These are phyloP conservation scores for Hydrozoanthus tunicans DNA, from an alignment of 64 coral and sea anemone species.

Conservation along the genomic window DNA sequence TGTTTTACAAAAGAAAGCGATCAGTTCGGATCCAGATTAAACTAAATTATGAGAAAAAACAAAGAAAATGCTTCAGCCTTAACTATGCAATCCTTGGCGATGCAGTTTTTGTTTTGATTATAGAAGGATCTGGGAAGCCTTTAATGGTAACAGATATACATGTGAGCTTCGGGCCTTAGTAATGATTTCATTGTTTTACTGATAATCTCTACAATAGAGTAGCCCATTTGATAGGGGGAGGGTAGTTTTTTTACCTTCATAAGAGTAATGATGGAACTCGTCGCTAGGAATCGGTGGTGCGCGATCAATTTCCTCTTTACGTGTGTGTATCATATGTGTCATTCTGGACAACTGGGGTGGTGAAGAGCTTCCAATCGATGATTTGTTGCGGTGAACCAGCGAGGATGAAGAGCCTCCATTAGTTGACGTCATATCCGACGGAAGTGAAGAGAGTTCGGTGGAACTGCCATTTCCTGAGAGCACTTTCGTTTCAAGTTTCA, in stretches of 20 bases:
- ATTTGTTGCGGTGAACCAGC: neutral
- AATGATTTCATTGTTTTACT: too few species aligned
- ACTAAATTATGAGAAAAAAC: too few species aligned
- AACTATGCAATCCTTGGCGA: too few species aligned
- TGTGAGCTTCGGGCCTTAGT: too few species aligned
- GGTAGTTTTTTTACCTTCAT: slow-evolving; percentile 6
- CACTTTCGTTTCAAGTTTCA: neutral
- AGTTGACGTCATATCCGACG: slow-evolving; percentile 29
- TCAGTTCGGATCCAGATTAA: too few species aligned
- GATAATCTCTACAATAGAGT: too few species aligned
- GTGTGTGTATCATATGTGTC: slow-evolving; percentile 30
- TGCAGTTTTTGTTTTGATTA: too few species aligned
- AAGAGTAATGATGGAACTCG: slow-evolving; percentile 19
- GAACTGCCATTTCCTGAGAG: slow-evolving; percentile 24
- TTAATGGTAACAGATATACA: too few species aligned
- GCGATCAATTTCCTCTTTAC: slow-evolving; percentile 24
- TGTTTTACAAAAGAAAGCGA: too few species aligned
- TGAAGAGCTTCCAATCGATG: neutral
- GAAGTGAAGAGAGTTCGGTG: slow-evolving; percentile 35
- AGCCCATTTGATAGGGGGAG: too few species aligned
- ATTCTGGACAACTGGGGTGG: slow-evolving; percentile 12
- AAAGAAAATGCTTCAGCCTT: too few species aligned
- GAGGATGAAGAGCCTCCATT: slow-evolving; percentile 26
- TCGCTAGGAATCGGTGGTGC: slow-evolving; percentile 36
- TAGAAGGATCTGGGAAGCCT: too few species aligned